These are phyloP conservation scores for Bubo blakistoni DNA, from an alignment of 2,113 vertebrate species.

Conservation along the genomic window DNA sequence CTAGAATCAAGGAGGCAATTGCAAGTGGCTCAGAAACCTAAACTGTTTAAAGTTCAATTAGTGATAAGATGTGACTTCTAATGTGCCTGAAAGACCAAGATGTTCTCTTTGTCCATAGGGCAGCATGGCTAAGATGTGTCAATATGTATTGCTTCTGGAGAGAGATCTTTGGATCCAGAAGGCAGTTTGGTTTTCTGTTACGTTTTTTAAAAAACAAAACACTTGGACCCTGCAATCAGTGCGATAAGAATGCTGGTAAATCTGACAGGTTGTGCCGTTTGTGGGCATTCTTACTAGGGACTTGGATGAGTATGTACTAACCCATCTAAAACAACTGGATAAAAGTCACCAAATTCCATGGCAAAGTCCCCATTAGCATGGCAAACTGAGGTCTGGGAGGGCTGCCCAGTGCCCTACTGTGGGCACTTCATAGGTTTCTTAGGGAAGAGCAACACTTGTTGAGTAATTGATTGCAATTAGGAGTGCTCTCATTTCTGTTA, in stretches of 20 bases:
- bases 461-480: conserved; percentile 16
- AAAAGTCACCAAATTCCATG: neutral
- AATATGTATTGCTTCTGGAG: neutral
- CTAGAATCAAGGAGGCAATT: neutral
- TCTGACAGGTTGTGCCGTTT: neutral
- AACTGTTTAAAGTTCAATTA: neutral
- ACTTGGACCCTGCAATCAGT: neutral
- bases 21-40: neutral
- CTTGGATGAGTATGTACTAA: neutral
- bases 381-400: neutral
- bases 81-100: neutral
- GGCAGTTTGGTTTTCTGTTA: neutral
- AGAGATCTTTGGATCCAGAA: neutral
- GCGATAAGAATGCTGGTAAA: neutral
- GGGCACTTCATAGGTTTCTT: neutral
- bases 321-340: neutral
- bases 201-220: neutral
- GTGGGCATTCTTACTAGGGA: neutral
- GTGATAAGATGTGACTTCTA: neutral
- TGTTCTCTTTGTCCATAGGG: neutral
- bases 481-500: neutral
- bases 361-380: neutral
- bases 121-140: neutral
- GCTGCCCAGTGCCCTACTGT: neutral
- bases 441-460: neutral